These are phyloP conservation scores for Scomber japonicus DNA, from an alignment of 2,113 vertebrate species.

Conservation along the genomic window DNA sequence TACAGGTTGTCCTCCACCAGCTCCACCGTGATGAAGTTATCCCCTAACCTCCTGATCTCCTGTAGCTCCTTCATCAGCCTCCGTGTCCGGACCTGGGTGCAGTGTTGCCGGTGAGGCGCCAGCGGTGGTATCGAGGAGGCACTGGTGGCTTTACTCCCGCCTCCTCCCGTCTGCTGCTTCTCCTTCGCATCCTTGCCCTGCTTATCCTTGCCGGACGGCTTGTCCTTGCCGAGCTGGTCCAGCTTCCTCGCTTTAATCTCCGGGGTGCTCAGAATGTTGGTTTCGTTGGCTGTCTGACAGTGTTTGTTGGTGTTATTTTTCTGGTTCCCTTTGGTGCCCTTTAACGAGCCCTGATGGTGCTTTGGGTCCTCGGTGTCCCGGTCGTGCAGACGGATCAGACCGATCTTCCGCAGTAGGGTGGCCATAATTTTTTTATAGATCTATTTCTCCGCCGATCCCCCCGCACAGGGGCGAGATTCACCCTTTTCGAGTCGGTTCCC, in stretches of 20 bases:
- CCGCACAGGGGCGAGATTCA: constrained; percentile 73
- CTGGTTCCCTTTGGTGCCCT: constrained; percentile 90
- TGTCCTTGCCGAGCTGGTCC: constrained; percentile 88
- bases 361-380: constrained; percentile 98
- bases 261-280: constrained; percentile 87
- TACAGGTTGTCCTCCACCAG: constrained; percentile 99
- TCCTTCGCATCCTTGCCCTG: constrained; percentile 86
- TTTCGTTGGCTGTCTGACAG: constrained; percentile 87
- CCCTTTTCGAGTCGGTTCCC: constrained; percentile 48
- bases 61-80: constrained; percentile 99
- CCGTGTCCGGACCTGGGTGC: constrained; percentile 96
- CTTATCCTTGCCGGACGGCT: constrained; percentile 84
- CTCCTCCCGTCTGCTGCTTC: constrained; percentile 80
- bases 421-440: constrained; percentile 87
- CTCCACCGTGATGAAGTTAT: constrained; percentile 99
- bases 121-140: constrained; percentile 85
- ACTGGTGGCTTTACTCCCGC: constrained; percentile 82
- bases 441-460: constrained; percentile 69
- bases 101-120: constrained; percentile 92
- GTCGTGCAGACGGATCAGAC: constrained; percentile 96
- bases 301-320: constrained; percentile 92
- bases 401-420: constrained; percentile 97
- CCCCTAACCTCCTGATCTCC: constrained; percentile 96
- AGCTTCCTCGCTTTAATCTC: constrained; percentile 88
- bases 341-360: constrained; percentile 93